Percentiles rank a stretch among this genome's conserved stretches.
phyloP scores from a whole-genome alignment of 2,113 vertebrate species.

The Setophaga coronata region DNA sequence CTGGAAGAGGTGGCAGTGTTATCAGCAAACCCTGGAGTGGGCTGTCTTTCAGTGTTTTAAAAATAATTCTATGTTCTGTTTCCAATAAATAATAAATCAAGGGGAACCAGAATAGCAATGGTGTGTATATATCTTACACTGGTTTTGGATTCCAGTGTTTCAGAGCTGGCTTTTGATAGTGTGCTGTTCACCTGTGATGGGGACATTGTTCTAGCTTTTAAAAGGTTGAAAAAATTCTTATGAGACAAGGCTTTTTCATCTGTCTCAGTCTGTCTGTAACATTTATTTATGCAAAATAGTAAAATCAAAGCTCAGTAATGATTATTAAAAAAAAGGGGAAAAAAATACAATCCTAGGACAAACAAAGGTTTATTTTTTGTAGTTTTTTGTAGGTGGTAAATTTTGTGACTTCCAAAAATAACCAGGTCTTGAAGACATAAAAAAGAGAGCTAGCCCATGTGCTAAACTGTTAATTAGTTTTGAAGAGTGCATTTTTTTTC shows the following conservation, averaged over 20 bases:
- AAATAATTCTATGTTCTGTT: not conserved
- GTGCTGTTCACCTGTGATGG: not conserved
- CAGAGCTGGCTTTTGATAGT: not conserved
- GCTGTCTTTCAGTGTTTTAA: not conserved
- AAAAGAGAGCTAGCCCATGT: not conserved
- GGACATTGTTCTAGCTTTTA: not conserved
- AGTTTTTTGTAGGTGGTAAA: not conserved
- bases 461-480: not conserved
- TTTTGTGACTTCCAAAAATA: not conserved
- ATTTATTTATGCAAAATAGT: not conserved
- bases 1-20: not conserved
- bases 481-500: not conserved
- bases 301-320: not conserved
- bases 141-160: not conserved
- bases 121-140: not conserved
- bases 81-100: constrained; percentile 52
- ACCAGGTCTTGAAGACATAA: not conserved
- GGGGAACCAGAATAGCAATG: not conserved
- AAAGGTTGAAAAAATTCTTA: not conserved
- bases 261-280: not conserved
- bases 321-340: not conserved
- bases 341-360: not conserved
- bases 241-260: not conserved
- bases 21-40: not conserved
- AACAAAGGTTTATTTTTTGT: not conserved